phyloP scores from a whole-genome alignment of 2,797 vertebrate genomes.

The Adrianichthys oophorus region DNA sequence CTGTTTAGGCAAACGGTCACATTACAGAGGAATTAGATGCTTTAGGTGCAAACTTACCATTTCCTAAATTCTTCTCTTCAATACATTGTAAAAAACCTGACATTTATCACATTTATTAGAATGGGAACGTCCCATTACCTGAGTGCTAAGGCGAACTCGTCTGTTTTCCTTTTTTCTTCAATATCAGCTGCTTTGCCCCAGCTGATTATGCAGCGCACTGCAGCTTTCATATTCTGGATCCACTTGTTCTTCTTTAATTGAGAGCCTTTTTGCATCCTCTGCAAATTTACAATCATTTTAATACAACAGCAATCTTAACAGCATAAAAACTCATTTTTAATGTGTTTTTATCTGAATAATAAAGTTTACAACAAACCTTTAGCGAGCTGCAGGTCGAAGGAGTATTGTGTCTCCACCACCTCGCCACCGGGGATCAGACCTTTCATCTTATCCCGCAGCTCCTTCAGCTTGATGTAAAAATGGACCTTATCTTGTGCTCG shows the following conservation, averaged over 20 bases:
- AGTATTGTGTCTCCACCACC: conserved; percentile 85
- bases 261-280: conserved; percentile 95
- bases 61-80: neutral
- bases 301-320: no score
- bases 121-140: conserved; percentile 23
- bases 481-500: conserved; percentile 98
- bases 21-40: neutral
- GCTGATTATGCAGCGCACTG: conserved; percentile 70
- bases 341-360: no score
- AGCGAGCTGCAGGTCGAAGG: conserved; percentile 88
- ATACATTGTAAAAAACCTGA: neutral
- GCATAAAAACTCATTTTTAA: neutral
- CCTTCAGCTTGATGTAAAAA: conserved; percentile 97
- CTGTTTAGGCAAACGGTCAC: conserved; percentile 46
- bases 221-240: conserved; percentile 94
- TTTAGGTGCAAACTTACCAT: neutral
- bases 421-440: conserved; percentile 65
- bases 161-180: conserved; percentile 18
- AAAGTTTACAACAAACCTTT: conserved; percentile 79
- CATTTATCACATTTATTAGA: no score
- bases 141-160: conserved; percentile 33
- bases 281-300: conserved; percentile 28
- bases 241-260: conserved; percentile 95
- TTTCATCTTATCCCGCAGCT: conserved; percentile 90
- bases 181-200: conserved; percentile 47